A percentile compares a stretch with the other conserved stretches of the same genome.
Conservation (phyloP, 2,113 vertebrate species). For the Sebastes schlegelii region DNA sequence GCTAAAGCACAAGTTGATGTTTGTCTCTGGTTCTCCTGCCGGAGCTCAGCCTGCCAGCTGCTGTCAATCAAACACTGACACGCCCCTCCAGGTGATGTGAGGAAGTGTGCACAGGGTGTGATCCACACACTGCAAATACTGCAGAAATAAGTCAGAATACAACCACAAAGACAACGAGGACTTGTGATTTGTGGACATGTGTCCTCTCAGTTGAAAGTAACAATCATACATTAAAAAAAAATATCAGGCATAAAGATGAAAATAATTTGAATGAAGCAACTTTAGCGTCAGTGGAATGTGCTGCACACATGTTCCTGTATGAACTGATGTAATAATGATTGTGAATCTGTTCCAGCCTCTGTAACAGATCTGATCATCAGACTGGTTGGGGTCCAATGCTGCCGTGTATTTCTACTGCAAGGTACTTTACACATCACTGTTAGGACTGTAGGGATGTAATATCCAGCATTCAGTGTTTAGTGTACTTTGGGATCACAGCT, state of each 20-base stretch:
- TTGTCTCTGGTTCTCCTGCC: too few species aligned
- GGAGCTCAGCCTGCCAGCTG: too few species aligned
- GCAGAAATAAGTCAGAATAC: too few species aligned
- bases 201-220: neutral
- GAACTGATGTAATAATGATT: neutral
- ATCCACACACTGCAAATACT: too few species aligned
- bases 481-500: neutral
- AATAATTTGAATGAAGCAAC: neutral
- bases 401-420: neutral
- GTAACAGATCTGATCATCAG: neutral
- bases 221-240: neutral
- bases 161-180: too few species aligned
- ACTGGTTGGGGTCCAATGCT: neutral
- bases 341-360: conserved; percentile 3
- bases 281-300: neutral
- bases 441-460: neutral
- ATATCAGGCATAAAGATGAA: neutral
- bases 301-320: neutral
- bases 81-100: too few species aligned
- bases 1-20: too few species aligned
- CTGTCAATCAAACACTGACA: too few species aligned
- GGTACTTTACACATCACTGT: neutral
- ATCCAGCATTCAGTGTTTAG: neutral
- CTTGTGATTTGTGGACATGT: neutral
- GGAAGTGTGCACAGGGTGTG: too few species aligned